A percentile compares a stretch with the other conserved stretches of the same genome.
Evolutionary conservation across 2,113 vertebrate genomes (phyloP).

Genomic region (Elgaria multicarinata): DNA sequence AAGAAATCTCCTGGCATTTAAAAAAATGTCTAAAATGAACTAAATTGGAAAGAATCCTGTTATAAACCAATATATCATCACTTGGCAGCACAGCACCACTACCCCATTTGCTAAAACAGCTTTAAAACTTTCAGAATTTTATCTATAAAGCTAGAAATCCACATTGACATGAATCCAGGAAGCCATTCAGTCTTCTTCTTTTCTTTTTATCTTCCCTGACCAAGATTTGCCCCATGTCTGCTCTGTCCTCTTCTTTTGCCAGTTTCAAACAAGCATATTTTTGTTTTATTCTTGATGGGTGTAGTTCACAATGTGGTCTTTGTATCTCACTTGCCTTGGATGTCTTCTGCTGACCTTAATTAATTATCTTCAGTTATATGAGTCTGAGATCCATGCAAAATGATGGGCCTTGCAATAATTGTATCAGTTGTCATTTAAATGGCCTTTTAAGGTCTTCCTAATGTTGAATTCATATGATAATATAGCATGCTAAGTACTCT

Average conservation of each 20-base stretch:
- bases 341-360: not conserved
- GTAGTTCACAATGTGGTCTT: not conserved
- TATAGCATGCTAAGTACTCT: not conserved
- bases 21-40: not conserved
- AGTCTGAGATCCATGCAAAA: not conserved
- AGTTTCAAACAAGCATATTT: not conserved
- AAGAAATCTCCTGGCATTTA: not conserved
- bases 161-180: not conserved
- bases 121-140: not conserved
- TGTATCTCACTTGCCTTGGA: not conserved
- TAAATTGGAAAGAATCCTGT: not conserved
- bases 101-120: not conserved
- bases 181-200: not conserved
- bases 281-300: not conserved
- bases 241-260: not conserved
- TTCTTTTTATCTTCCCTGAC: not conserved
- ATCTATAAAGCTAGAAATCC: not conserved
- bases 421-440: not conserved
- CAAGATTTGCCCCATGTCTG: not conserved
- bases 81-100: too few species aligned
- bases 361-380: not conserved
- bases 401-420: not conserved
- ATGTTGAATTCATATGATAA: not conserved
- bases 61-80: not conserved
- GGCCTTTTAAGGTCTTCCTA: not conserved